These are phyloP conservation scores for Thunnus thynnus DNA, from an alignment of 2,113 vertebrate genomes.

Conservation along the genomic window DNA sequence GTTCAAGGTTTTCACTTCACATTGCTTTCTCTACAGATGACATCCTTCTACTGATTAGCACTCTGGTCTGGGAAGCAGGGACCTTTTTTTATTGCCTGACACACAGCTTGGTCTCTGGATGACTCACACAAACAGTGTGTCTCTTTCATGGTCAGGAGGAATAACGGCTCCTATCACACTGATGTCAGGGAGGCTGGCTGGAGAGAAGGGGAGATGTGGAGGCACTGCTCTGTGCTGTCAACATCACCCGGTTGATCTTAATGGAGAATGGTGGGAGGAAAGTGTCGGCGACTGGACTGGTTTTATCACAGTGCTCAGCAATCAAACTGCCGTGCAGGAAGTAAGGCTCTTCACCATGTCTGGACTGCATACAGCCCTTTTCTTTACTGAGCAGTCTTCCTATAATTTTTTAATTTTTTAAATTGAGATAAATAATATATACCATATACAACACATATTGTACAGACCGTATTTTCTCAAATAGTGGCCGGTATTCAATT, in stretches of 20 bases:
- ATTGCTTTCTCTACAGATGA: conserved; percentile 31
- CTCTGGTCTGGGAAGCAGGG: conserved; percentile 15
- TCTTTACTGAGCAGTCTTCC: not conserved
- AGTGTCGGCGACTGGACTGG: not conserved
- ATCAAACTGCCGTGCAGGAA: not conserved
- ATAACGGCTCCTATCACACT: conserved; percentile 16
- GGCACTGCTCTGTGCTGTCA: conserved; percentile 16
- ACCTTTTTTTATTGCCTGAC: conserved; percentile 39
- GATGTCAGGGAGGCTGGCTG: conserved; percentile 24
- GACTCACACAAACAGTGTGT: conserved; percentile 59
- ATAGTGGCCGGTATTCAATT: too few relatives aligned
- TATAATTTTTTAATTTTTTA: too few relatives aligned
- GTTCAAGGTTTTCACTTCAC: conserved; percentile 30
- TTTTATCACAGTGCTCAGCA: not conserved
- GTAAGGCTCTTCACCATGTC: conserved; percentile 5
- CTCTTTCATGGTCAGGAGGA: conserved; percentile 46
- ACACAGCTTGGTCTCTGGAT: conserved; percentile 27
- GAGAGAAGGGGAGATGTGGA: conserved; percentile 10
- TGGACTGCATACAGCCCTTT: not conserved
- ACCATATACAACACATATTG: too few relatives aligned
- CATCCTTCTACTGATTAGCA: conserved; percentile 32
- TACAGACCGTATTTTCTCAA: too few relatives aligned
- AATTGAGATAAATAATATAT: too few relatives aligned
- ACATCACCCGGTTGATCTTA: conserved; percentile 10
- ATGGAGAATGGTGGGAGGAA: conserved; percentile 22